Evolutionary conservation across 53 echinoderm and acorn worm species (phyloP), one percentile per base, ranked within the genome.

Genomic region (Holothuria leucospilota): DNA sequence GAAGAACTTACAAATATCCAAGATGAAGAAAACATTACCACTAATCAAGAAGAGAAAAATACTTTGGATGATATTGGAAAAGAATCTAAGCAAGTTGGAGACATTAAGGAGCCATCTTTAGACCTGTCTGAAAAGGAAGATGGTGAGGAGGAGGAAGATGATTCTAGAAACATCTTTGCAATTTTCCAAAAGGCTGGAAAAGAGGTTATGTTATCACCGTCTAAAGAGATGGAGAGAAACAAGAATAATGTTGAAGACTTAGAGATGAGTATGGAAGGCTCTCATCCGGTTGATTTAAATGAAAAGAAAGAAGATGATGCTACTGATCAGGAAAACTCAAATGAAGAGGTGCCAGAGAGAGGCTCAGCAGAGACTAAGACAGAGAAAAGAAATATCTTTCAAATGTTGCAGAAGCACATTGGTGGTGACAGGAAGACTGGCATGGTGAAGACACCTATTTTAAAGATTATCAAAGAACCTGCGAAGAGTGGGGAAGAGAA

Each of bases 371-470:
- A 80, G 29, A 80, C 29, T 14, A 41, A 28, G n/a, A 25, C 23
- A 52, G 81, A 80, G 21, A 74, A 24, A 42, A 74, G 23, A 40
- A 74, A 74, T 74, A 74, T 74, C 29, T 39, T 40, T 74, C 40
- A 74, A 29, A 74, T 46, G 24, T 7, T 39, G 2, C 75, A 74
- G 75, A 74, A 40, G 42, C 21, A 72, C 6, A 46, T 25, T 16
- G n/a, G 39, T 39, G 11, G 13, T 25, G 75, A 74, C n/a, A 41
- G 42, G 75, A 46, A 25, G 39, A n/a, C 16, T 40, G 75, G 75
- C 24, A 9, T 16, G 49, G 1, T 25, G 13, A 46, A 39, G 20
- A 42, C 39, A 39, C 49, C 39, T 18, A 5, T 56, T 15, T 0
- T 56, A 56, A 56, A 56, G 16, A 5, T 56, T 15, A 5, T 56